phyloP scores from a whole-genome alignment of 2,113 vertebrate genomes.

The Bombycilla garrulus region DNA sequence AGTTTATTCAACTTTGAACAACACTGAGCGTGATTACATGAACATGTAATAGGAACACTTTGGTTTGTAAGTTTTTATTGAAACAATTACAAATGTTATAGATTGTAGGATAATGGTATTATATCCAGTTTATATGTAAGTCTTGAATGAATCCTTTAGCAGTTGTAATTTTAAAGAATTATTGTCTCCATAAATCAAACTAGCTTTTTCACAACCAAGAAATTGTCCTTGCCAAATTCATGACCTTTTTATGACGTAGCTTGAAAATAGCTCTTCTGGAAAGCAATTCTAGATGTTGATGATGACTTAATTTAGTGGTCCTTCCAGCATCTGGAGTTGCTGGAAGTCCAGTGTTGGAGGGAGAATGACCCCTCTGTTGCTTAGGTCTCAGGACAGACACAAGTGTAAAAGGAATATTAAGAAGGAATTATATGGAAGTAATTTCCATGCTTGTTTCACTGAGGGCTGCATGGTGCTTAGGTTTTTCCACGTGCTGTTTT shows the following conservation, averaged over 20 bases:
- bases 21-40: neutral
- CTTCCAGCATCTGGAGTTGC: neutral
- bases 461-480: neutral
- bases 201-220: neutral
- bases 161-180: neutral
- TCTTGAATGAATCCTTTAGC: neutral
- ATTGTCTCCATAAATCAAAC: neutral
- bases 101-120: neutral
- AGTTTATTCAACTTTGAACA: neutral
- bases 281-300: neutral
- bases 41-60: neutral
- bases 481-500: neutral
- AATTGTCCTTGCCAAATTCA: neutral
- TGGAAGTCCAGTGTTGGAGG: neutral
- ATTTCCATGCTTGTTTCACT: neutral
- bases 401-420: neutral
- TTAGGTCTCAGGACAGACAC: neutral
- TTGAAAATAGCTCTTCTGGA: neutral
- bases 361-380: neutral
- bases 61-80: neutral
- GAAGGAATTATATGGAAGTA: neutral
- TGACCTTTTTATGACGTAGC: neutral
- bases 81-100: neutral
- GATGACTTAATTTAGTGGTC: neutral
- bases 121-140: neutral